These are phyloP conservation scores for Cathartes aura DNA, from an alignment of 2,113 vertebrate species.

Conservation along the genomic window DNA sequence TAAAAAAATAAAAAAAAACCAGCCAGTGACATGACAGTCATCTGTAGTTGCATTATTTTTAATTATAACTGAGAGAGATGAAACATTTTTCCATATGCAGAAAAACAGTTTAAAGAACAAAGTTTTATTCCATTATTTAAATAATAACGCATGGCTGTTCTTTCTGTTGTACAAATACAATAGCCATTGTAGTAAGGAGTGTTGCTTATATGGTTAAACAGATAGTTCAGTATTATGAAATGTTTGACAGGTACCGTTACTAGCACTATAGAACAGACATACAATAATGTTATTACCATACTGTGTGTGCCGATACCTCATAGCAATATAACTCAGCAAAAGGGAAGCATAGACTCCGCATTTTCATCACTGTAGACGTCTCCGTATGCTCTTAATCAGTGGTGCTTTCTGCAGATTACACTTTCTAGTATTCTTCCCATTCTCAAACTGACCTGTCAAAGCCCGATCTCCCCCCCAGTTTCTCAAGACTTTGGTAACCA, in stretches of 20 bases:
- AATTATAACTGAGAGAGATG: neutral
- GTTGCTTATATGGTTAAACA: slow-evolving; percentile 30
- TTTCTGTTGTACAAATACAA: slow-evolving; percentile 15
- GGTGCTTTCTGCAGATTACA: neutral
- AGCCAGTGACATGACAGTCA: neutral
- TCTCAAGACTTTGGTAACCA: neutral
- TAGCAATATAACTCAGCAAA: neutral
- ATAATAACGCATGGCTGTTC: neutral
- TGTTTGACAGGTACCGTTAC: slow-evolving; percentile 35
- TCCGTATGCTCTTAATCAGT: neutral
- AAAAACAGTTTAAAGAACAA: neutral
- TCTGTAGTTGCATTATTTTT: neutral
- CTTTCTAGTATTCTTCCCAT: neutral
- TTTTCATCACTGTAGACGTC: neutral
- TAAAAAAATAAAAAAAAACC: neutral
- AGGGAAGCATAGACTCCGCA: neutral
- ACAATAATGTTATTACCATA: slow-evolving; percentile 13
- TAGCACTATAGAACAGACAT: slow-evolving; percentile 14
- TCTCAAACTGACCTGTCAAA: neutral
- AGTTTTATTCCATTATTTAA: slow-evolving; percentile 26
- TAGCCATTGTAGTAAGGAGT: slow-evolving; percentile 5
- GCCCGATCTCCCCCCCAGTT: neutral
- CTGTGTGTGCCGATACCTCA: neutral
- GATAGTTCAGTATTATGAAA: slow-evolving; percentile 11
- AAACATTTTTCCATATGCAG: neutral